Percentiles rank a stretch among this genome's conserved stretches.
phyloP scores from a whole-genome alignment of 2,113 vertebrate genomes.

The Myxocyprinus asiaticus region DNA sequence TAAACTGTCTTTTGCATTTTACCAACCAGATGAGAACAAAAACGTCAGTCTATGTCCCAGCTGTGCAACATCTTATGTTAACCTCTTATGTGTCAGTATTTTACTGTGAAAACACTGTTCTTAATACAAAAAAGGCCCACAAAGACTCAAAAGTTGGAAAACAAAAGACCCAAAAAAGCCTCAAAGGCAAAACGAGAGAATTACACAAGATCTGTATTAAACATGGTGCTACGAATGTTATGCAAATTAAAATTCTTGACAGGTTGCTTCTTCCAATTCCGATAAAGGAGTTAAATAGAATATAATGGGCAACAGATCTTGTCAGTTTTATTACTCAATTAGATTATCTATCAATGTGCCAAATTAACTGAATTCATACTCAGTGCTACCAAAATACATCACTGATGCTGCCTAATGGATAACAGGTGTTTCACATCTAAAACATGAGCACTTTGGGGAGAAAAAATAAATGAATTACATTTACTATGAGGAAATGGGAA shows the following conservation, averaged over 20 bases:
- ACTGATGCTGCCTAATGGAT: constrained; percentile 30
- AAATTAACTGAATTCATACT: background rate
- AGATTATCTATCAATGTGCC: constrained; percentile 1
- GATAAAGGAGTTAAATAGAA: background rate
- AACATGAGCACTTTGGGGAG: constrained; percentile 42
- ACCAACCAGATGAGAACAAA: background rate
- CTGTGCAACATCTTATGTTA: background rate
- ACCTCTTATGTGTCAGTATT: background rate
- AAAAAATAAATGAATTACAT: constrained; percentile 22
- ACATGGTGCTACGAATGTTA: background rate
- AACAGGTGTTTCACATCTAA: constrained; percentile 49
- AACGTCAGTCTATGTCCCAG: background rate
- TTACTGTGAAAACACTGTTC: background rate
- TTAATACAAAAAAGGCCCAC: background rate
- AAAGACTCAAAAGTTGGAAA: too few species aligned
- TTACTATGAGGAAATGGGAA: constrained; percentile 47
- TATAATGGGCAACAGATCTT: background rate
- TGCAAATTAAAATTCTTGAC: constrained; percentile 13
- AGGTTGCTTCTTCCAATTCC: background rate
- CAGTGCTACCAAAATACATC: background rate
- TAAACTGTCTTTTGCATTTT: background rate
- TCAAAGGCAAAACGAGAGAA: constrained; percentile 1
- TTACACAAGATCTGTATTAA: constrained; percentile 1
- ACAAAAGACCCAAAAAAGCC: constrained; percentile 7
- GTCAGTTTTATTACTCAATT: background rate